Evolutionary conservation across 2,113 vertebrate genomes (phyloP), one percentile per base, ranked within the genome.

Genomic region (Pedetes capensis): DNA sequence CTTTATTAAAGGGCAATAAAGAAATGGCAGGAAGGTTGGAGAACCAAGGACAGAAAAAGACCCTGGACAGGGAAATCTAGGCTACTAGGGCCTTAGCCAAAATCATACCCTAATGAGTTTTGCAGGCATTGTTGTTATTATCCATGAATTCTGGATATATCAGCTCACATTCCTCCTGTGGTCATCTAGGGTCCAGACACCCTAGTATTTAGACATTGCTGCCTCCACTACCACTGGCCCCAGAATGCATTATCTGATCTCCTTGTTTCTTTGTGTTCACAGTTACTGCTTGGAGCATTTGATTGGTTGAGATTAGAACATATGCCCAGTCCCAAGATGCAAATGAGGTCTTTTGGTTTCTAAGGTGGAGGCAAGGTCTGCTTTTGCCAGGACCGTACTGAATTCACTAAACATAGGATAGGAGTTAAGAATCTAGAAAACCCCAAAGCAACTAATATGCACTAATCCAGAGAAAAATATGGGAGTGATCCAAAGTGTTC

Each of bases 121-220:
- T 80, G 0, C 13, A 34, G n/a, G 10, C 17, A 25, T 18, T 63
- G 6, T 0, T 25, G 2, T 6, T n/a, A 1, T n/a, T n/a, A 34
- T 16, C 13, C 25, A 10, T 4, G 7, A 34, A 59, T 32, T 4
- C 17, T 44, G 18, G 2, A 20, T 0, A 0, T 17, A 12, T 23
- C n/a, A 59, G 23, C 22, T 63, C 8, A 3, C 0, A 0, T 53
- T 14, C n/a, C 76, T 93, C 75, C 39, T 71, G 64, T 86, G 68
- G 27, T 75, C 59, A 55, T 47, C 20, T 44, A 53, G 22, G 39
- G 23, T 22, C 53, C 47, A 59, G 39, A 13, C 71, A 1, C 2
- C 2, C 18, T 72, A 23, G 8, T n/a, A 8, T 16, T 2, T 20
- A 55, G 23, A 27, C 22, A 8, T 42, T 37, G 16, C 1, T 61